Evolutionary conservation across 2,888 invertebrate genomes (phyloP).

Genomic region (Frankliniella fusca): DNA sequence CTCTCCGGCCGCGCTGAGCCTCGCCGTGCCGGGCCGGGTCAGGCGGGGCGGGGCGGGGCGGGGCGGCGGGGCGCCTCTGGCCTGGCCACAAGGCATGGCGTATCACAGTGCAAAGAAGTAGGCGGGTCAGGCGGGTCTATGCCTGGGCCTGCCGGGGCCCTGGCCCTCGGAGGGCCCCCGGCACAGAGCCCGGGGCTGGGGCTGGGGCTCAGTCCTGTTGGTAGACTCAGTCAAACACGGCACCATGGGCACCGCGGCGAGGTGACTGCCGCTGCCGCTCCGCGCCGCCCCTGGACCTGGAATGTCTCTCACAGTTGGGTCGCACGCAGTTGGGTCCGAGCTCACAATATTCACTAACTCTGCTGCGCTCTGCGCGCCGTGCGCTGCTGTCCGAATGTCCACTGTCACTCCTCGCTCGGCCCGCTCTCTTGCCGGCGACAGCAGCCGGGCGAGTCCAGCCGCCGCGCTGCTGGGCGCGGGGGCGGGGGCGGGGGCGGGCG

Average conservation of each 20-base stretch:
- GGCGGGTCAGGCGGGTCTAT: not conserved
- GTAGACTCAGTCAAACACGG: conserved; percentile 39
- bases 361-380: conserved; percentile 27
- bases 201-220: not conserved
- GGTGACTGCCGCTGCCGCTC: conserved; percentile 37
- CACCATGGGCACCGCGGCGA: conserved; percentile 40
- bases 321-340: conserved; percentile 14
- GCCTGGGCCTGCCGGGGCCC: not conserved
- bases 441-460: conserved; percentile 29
- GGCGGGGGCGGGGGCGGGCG: conserved; percentile 37
- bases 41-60: no score
- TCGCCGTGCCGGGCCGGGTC: no score
- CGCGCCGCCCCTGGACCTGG: conserved; percentile 39
- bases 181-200: not conserved
- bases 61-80: no score
- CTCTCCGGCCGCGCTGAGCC: no score
- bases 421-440: not conserved
- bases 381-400: not conserved
- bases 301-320: conserved; percentile 38
- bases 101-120: not conserved
- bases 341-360: conserved; percentile 37
- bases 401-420: not conserved
- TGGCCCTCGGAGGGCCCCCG: not conserved
- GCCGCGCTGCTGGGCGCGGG: conserved; percentile 39
- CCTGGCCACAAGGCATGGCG: not conserved